These are phyloP conservation scores for Bombylius major DNA, from an alignment of 2,888 invertebrate genomes.

Conservation along the genomic window DNA sequence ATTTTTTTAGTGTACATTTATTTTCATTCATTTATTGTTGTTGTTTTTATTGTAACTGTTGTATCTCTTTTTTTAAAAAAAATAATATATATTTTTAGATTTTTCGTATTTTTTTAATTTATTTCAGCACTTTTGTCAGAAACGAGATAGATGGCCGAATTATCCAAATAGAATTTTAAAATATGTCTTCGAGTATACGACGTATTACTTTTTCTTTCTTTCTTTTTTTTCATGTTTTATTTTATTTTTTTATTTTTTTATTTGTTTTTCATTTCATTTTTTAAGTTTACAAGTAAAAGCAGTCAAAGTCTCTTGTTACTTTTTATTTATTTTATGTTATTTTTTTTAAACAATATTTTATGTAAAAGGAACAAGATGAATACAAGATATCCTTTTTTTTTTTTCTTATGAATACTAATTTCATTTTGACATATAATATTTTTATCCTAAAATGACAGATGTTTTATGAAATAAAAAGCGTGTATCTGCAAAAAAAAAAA, in stretches of 20 bases:
- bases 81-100: neutral
- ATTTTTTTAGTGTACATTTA: too few species aligned
- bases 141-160: slow-evolving; percentile 14
- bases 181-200: slow-evolving; percentile 7
- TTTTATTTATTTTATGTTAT: too few species aligned
- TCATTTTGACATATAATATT: slow-evolving; percentile 12
- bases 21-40: too few species aligned
- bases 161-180: slow-evolving; percentile 16
- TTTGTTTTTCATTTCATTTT: too few species aligned
- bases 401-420: slow-evolving; percentile 12
- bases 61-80: too few species aligned
- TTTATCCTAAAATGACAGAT: slow-evolving; percentile 9
- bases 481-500: neutral
- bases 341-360: neutral
- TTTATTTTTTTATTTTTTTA: too few species aligned
- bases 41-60: too few species aligned
- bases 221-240: too few species aligned
- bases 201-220: neutral
- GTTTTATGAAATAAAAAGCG: neutral
- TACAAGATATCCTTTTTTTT: neutral
- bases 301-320: too few species aligned
- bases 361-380: neutral
- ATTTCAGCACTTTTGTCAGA: slow-evolving; percentile 12
- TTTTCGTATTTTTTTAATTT: slow-evolving; percentile 5
- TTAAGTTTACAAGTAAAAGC: too few species aligned